These are phyloP conservation scores for Drosophila novamexicana DNA, from an alignment of 1,140 invertebrate species.

Conservation along the genomic window DNA sequence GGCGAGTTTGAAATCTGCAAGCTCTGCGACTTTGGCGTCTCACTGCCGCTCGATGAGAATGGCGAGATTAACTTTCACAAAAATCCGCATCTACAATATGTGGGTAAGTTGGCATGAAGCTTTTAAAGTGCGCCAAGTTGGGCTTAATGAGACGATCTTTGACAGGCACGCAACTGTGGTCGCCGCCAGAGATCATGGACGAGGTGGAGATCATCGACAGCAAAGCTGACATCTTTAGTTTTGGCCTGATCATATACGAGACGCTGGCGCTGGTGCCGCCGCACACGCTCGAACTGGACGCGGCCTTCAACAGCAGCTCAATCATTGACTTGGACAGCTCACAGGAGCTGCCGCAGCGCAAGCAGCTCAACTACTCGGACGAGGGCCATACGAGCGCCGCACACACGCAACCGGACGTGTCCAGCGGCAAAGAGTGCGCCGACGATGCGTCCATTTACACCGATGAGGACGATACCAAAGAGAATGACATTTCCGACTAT, in stretches of 20 bases:
- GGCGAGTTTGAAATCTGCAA: slow-evolving; percentile 91
- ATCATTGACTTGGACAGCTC: slow-evolving; percentile 70
- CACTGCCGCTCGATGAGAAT: slow-evolving; percentile 88
- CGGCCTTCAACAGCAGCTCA: slow-evolving; percentile 70
- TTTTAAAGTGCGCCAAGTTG: too few species aligned
- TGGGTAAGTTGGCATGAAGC: slow-evolving; percentile 80
- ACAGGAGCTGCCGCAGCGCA: slow-evolving; percentile 28
- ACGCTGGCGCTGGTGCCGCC: slow-evolving; percentile 90
- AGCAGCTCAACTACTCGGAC: slow-evolving; percentile 28
- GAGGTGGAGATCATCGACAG: slow-evolving; percentile 86
- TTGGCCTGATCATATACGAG: slow-evolving; percentile 92
- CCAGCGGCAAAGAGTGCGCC: too few species aligned
- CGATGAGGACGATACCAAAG: slow-evolving; percentile 42
- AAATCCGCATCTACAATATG: slow-evolving; percentile 85
- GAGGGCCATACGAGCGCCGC: background rate
- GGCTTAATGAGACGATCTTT: background rate
- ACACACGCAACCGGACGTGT: background rate
- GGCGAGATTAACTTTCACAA: slow-evolving; percentile 87
- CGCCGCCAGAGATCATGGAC: slow-evolving; percentile 90
- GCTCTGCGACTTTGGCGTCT: slow-evolving; percentile 94
- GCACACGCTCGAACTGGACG: slow-evolving; percentile 85
- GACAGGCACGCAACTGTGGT: slow-evolving; percentile 91
- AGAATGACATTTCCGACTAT: slow-evolving; percentile 44
- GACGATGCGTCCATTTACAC: slow-evolving; percentile 7
- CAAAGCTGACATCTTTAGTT: slow-evolving; percentile 92